These are phyloP conservation scores for Dexiosoma caninum DNA, from an alignment of 2,888 invertebrate genomes.

Conservation along the genomic window DNA sequence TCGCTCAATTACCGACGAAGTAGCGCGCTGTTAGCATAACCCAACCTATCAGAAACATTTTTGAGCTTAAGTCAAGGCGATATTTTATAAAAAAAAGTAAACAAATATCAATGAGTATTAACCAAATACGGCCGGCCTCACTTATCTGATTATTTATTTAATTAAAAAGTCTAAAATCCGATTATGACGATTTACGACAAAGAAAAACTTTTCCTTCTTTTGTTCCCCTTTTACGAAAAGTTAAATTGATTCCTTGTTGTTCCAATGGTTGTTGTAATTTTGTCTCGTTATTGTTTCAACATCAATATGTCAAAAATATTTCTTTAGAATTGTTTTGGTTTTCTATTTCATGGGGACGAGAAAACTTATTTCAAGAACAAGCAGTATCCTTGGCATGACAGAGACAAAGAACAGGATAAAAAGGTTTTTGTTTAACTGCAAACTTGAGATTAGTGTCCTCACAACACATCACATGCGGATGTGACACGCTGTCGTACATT, in stretches of 20 bases:
- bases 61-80: no score
- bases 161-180: no score
- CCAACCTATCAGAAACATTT: no score
- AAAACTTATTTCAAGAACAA: constrained; percentile 18
- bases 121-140: no score
- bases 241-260: background rate
- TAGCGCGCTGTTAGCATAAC: no score
- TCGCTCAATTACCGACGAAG: no score
- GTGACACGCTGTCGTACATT: constrained; percentile 25
- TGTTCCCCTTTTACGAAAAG: background rate
- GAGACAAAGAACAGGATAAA: background rate
- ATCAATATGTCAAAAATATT: constrained; percentile 29
- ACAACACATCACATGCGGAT: constrained; percentile 26
- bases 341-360: background rate
- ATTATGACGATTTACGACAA: no score
- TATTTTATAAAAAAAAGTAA: no score
- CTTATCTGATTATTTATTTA: no score
- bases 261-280: background rate
- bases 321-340: background rate
- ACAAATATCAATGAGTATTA: no score
- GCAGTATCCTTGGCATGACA: background rate
- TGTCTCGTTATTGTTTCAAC: constrained; percentile 2
- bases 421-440: constrained; percentile 23
- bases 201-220: background rate
- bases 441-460: constrained; percentile 23